A percentile compares a stretch with the other conserved stretches of the same genome.
Evolutionary conservation across 2,797 vertebrate genomes (phyloP).

Genomic region (Furcifer pardalis): DNA sequence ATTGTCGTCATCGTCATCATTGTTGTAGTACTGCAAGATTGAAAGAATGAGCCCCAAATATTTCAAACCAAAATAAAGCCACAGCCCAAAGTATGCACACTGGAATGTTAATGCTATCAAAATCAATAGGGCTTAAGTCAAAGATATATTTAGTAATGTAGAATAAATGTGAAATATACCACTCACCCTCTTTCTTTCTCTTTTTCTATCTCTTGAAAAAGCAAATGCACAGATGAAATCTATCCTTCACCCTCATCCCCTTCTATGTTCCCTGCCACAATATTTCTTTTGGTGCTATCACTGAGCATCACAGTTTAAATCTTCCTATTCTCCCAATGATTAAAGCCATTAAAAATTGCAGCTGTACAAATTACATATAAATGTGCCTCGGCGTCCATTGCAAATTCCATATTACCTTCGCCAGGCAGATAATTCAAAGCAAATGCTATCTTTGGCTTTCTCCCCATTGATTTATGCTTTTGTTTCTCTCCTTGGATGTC

Average conservation of each 20-base stretch:
- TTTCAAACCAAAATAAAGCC: not conserved
- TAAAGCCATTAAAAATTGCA: not conserved
- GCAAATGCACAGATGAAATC: not conserved
- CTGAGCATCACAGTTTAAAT: not conserved
- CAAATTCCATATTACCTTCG: conserved; percentile 32
- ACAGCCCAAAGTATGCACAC: not conserved
- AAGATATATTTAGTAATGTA: not conserved
- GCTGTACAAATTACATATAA: not conserved
- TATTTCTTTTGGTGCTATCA: not conserved
- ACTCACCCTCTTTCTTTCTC: no score
- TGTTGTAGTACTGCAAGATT: no score
- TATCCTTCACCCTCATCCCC: not conserved
- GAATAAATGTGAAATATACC: not conserved
- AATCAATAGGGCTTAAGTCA: not conserved
- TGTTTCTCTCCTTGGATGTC: conserved; percentile 52
- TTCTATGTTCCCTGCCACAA: no score
- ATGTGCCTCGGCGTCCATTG: not conserved
- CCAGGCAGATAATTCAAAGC: not conserved
- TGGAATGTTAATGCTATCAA: not conserved
- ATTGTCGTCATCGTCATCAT: no score
- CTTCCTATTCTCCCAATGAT: not conserved
- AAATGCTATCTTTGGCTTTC: conserved; percentile 20
- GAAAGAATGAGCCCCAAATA: no score
- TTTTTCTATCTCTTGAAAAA: not conserved
- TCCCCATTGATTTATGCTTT: conserved; percentile 30